These are phyloP conservation scores for Radopholus similis DNA, from an alignment of 1,140 invertebrate genomes.

Conservation along the genomic window DNA sequence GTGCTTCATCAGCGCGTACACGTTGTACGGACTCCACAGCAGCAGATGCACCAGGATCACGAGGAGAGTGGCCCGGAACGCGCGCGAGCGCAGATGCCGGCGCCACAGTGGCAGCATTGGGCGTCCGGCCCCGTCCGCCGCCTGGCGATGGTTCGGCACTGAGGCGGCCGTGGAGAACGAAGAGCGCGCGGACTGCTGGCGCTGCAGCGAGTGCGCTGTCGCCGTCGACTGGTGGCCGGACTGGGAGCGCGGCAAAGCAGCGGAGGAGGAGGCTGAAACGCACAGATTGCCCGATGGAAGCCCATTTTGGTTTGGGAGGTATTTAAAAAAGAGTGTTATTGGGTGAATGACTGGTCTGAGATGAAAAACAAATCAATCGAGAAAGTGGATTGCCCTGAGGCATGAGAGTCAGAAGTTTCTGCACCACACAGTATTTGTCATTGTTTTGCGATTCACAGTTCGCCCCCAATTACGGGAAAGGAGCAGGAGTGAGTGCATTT, in stretches of 20 bases:
- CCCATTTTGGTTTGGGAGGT: too few relatives aligned
- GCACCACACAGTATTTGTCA: too few relatives aligned
- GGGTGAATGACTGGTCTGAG: too few relatives aligned
- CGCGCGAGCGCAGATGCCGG: slow-evolving; percentile 34
- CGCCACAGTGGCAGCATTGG: not conserved
- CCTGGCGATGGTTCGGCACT: not conserved
- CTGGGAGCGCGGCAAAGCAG: not conserved
- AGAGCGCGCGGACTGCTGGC: not conserved
- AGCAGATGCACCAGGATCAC: slow-evolving; percentile 52
- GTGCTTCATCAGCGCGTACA: slow-evolving; percentile 51
- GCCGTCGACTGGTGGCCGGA: not conserved
- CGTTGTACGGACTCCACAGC: slow-evolving; percentile 57
- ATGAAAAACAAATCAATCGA: too few relatives aligned
- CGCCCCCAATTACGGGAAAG: too few relatives aligned
- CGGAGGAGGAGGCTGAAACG: not conserved
- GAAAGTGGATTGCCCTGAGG: too few relatives aligned
- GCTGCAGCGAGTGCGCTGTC: not conserved
- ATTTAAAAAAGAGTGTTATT: too few relatives aligned
- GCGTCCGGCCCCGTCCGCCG: not conserved
- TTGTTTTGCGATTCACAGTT: too few relatives aligned
- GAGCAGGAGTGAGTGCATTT: too few relatives aligned
- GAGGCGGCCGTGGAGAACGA: not conserved
- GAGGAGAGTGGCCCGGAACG: slow-evolving; percentile 55
- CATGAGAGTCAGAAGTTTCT: too few relatives aligned
- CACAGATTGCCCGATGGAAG: too few relatives aligned